These are phyloP conservation scores for Paraplagusia blochii DNA, from an alignment of 2,113 vertebrate genomes.

Conservation along the genomic window DNA sequence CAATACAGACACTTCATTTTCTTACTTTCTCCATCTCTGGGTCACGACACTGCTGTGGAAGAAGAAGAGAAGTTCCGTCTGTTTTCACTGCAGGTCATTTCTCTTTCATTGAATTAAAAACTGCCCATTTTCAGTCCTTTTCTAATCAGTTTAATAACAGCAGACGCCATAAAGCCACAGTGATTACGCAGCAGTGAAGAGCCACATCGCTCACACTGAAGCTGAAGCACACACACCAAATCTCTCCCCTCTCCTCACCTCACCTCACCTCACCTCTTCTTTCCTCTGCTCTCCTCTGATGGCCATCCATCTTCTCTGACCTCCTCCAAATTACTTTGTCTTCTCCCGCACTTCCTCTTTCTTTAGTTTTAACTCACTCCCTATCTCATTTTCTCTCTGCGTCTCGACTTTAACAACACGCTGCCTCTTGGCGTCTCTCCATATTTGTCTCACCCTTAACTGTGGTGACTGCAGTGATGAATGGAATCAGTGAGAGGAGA, in stretches of 20 bases:
- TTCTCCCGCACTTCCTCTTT: constrained; percentile 9
- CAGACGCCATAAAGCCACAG: constrained; percentile 25
- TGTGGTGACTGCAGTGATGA: constrained; percentile 42
- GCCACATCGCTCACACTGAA: constrained; percentile 2
- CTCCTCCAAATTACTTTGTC: constrained; percentile 51
- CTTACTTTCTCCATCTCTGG: too few relatives aligned
- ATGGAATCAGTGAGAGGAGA: constrained; percentile 37
- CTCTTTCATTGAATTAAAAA: neutral
- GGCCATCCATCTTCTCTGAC: constrained; percentile 49
- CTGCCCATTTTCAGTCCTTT: constrained; percentile 1
- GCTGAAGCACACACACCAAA: constrained; percentile 11
- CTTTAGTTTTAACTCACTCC: constrained; percentile 36
- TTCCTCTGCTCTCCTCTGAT: too few relatives aligned
- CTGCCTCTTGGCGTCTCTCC: constrained; percentile 32
- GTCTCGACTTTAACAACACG: constrained; percentile 14
- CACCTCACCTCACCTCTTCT: too few relatives aligned
- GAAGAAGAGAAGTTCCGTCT: too few relatives aligned
- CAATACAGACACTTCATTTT: too few relatives aligned
- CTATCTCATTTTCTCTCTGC: constrained; percentile 8
- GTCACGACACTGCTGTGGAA: too few relatives aligned
- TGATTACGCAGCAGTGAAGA: constrained; percentile 28
- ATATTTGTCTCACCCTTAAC: constrained; percentile 22
- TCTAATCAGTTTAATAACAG: constrained; percentile 40
- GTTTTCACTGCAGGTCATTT: too few relatives aligned
- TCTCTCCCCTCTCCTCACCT: constrained; percentile 25